Base-by-base conservation (phyloP, 2,113 vertebrate genomes). In the Progne subis region DNA sequence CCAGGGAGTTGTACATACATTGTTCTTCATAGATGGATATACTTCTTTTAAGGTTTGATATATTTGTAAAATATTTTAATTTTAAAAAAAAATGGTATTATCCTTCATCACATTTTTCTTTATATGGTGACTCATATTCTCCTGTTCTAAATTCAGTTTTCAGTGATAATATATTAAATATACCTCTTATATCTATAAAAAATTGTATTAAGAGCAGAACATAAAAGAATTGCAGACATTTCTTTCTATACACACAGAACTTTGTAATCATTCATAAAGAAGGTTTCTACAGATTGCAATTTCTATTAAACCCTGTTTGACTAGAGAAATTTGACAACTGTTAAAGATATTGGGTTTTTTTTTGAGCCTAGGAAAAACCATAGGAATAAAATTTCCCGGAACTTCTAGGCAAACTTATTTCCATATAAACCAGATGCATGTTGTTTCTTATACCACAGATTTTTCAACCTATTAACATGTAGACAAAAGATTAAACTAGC, bases 201-300 rank as follows among this genome's bases (percentile, higher is more conserved):
- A 72, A 8, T 77, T 75, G 59, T 64, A 85, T 63, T 92, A 65
- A 94, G 75, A 88, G 52, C 50, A 90, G n/a, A 60, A 82, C 25
- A 91, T 84, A 92, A 86, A 92, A 91, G 5, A 89, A 39, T 63
- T 20, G 90, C 31, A 37, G 37, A 37, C 37, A 37, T 8, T 37
- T 89, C 11, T 70, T 60, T 76, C 84, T 81, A 88, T 41, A 25
- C 9, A 88, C 43, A 64, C 32, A 87, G 49, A 86, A 39, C 9
- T 86, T 90, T 94, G 18, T 80, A 46, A 76, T 89, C 39, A 92
- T 79, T 95, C 95, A 92, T 93, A 64, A 95, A 86, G 24, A 90
- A 80, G 15, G 25, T 91, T 95, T 95, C 46, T 55, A 68, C n/a
- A 94, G 90, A 86, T 85, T 89, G 81, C 2, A 74, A 90, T 74